Percentiles rank a stretch among this genome's conserved stretches.
These are phyloP conservation scores for Eulemur albifrons DNA, from an alignment of 2,797 vertebrate genomes.

Conservation along the genomic window DNA sequence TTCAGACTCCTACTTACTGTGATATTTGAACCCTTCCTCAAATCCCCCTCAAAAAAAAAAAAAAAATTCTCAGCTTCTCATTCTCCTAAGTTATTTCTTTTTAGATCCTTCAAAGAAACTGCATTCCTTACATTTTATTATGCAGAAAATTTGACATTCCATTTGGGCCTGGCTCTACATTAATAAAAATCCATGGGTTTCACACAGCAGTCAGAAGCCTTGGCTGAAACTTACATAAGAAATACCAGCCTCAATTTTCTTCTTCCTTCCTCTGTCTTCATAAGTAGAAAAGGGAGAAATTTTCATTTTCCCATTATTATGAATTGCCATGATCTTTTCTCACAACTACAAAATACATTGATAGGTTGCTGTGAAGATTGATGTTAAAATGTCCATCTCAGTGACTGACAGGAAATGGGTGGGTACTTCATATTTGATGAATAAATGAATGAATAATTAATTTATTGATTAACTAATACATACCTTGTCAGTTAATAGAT, in stretches of 20 bases:
- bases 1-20: background rate
- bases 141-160: slow-evolving; percentile 21
- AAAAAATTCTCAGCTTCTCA: background rate
- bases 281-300: background rate
- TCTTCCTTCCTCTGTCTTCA: background rate
- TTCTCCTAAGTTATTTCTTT: background rate
- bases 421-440: background rate
- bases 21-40: background rate
- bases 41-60: background rate
- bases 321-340: background rate
- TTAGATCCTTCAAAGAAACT: background rate
- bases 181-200: background rate
- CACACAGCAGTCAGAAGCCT: background rate
- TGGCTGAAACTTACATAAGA: background rate
- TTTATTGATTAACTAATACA: background rate
- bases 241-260: background rate
- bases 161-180: background rate
- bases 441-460: background rate
- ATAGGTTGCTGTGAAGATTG: background rate
- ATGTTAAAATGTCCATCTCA: background rate
- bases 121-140: slow-evolving; percentile 33
- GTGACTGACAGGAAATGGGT: background rate
- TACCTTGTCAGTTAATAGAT: background rate
- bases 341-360: background rate
- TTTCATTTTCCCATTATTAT: background rate